Evolutionary conservation across 2,113 vertebrate genomes (phyloP).

Genomic region (rabbit (Oryctolagus cuniculus)): mOryCun1.1 NC_091447.1:28177001-28177500

Average conservation of each 20-base stretch:
- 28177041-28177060: neutral
- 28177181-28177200: neutral
- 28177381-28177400: neutral
- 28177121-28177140: neutral
- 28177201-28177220: neutral
- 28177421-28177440: neutral
- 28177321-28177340: conserved; percentile 1
- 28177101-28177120: neutral
- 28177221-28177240: neutral
- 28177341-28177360: neutral
- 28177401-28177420: neutral
- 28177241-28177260: neutral
- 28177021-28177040: neutral
- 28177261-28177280: neutral
- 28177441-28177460: neutral
- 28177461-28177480: neutral
- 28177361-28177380: neutral
- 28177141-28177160: neutral
- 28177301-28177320: neutral
- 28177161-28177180: neutral
- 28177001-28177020: neutral
- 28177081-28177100: neutral
- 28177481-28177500: neutral
- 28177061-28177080: neutral
- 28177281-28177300: neutral